Evolutionary conservation across 2,888 invertebrate species (phyloP), one percentile per base, ranked within the genome.

Genomic region (Teleiodes luculella): DNA sequence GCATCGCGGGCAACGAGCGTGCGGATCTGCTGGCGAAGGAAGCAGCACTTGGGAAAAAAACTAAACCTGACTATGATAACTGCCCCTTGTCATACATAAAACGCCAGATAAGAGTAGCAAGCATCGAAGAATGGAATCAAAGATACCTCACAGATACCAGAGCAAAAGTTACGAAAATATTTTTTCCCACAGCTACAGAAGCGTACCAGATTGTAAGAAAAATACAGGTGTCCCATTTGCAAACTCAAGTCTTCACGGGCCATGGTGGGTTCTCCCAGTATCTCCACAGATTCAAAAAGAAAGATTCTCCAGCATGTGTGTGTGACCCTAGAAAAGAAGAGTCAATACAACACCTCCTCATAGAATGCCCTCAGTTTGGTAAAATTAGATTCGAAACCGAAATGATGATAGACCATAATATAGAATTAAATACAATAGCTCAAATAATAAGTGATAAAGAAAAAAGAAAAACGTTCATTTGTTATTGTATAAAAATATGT

Each of bases 21-120:
- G 30, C 46, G 3, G 57, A 61, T 11, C 7, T 48, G 8, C 46
- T 59, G 0, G 58, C 58, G 2, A 61, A 59, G n/a, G 10, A 30
- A 2, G 61, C 58, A 0, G 57, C 57, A 0, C 10, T 33, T 16
- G 31, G 14, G 1, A 7, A 10, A 7, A 55, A 56, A 13, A 35
- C 18, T 0, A 46, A n/a, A 2, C 46, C 48, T 0, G 36, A 56
- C 7, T 59, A 57, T 33, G 54, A 52, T 8, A 16, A 13, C 7
- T 37, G 24, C 11, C 54, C 56, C 14, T n/a, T 52, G 1, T 52
- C 54, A 11, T 39, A 41, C 33, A 41, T 41, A 1, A 56, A 47
- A 47, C 10, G 41, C 2, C 13, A 10, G 1, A 49, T 55, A 10
- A 43, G 57, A n/a, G 0, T 14, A 11, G 28, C 13, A 2, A 14